Evolutionary conservation across 2,113 vertebrate genomes (phyloP), one percentile per base, ranked within the genome.

Genomic region (Tringa solitaria): DNA sequence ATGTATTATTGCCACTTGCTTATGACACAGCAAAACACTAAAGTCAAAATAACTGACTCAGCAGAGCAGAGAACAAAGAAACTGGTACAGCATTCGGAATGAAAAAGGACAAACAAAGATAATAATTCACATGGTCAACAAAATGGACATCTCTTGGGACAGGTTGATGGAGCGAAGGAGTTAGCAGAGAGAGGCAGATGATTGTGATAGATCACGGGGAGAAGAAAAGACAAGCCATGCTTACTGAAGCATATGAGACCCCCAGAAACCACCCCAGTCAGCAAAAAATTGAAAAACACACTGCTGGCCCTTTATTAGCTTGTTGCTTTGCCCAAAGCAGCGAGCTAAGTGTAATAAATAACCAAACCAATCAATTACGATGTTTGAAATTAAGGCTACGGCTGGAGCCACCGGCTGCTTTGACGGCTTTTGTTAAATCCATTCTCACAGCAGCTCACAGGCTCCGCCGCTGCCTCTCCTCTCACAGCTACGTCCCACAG

Each of bases 201-300:
- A 98, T 97, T 97, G 98, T 99, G 98, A 99, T 98, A 98, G 98
- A 99, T 99, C 97, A 98, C 98, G 95, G 96, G 91, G 97, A 97
- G 96, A 98, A 98, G 98, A 89, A 98, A 98, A 98, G 98, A 97
- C 96, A 98, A 97, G 98, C 97, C 88, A 60, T 97, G 98, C 98
- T 98, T 98, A 98, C 97, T 97, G 95, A 98, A 97, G 98, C 98
- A 98, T 97, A 98, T 95, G 95, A 97, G 93, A 93, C 97, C 96
- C 51, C 69, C 92, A 93, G 85, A 96, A 98, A 98, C 96, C 92
- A 96, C 81, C 91, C 60, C 89, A 90, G 98, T 99, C 98, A 99
- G 98, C 98, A 98, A 97, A 98, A 98, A 94, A 77, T 50, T 74
- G 94, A 91, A 96, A 96, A 98, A 84, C 92, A 97, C 97, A 85